Base-by-base conservation (phyloP, 2,888 invertebrate genomes). In the Lycocerus yunnanus region DNA sequence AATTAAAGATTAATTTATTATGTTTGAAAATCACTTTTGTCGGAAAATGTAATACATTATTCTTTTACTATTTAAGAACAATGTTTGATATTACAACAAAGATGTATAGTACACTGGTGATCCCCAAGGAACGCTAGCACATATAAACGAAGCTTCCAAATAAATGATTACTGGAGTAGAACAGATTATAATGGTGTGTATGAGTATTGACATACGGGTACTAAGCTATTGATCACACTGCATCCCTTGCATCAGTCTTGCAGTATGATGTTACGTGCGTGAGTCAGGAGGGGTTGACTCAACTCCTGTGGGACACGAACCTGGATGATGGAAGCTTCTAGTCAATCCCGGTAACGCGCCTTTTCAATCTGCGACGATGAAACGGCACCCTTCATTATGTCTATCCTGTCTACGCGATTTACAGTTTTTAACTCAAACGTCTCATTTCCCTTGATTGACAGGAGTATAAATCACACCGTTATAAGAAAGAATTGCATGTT, bases 341-440 rank as follows among this genome's bases (percentile, higher is more conserved):
- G 85, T 86, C 86, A 85, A 86, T 86, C 85, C 84, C 81, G 84
- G 85, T 86, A 84, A 85, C 85, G 85, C 85, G 85, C 83, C 85
- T 86, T 86, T 86, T 86, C 86, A 86, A 86, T 86, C 85, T 85
- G 83, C 85, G 81, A 80, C 83, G 84, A 83, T 83, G 83, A 81
- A 82, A 81, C 80, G 79, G 82, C 83, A 81, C 84, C 84, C 83
- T 81, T 83, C 83, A 84, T 84, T 84, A 84, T 82, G 83, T 81
- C 80, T 80, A 78, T 80, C 74, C 79, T 77, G 76, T 77, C 77
- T 76, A 76, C 73, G 74, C 79, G 77, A 78, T 78, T 77, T 80
- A 79, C 78, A 77, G 77, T 77, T 79, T 79, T 76, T 73, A 76
- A 75, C 75, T 43, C 68, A 71, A 76, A 66, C 73, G 58, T 71